Percentiles rank a stretch among this genome's conserved stretches.
These are phyloP conservation scores for Mesembrinibis cayennensis DNA, from an alignment of 2,113 vertebrate genomes.

Conservation along the genomic window DNA sequence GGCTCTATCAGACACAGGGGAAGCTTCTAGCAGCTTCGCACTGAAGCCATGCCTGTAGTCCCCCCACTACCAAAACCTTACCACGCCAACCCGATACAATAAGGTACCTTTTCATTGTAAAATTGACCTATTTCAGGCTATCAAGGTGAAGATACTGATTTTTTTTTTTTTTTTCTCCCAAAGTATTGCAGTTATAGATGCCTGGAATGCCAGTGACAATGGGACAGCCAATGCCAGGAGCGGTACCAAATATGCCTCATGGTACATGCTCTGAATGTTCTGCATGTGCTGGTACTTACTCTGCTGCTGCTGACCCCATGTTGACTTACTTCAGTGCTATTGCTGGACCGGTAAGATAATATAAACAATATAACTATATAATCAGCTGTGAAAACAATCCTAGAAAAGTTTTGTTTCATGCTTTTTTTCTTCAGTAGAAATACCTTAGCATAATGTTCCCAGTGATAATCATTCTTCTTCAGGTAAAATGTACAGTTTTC, in stretches of 20 bases:
- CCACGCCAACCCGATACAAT: too few species aligned
- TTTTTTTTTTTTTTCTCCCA: neutral
- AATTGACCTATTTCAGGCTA: neutral
- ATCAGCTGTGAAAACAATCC: neutral
- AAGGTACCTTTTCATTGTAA: neutral
- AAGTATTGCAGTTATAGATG: slow-evolving; percentile 77
- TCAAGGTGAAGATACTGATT: neutral
- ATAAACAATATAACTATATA: neutral
- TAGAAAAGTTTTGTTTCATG: neutral
- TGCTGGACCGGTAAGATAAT: slow-evolving; percentile 80
- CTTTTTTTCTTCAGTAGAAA: neutral
- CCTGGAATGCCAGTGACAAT: slow-evolving; percentile 60
- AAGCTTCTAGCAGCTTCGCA: too few species aligned
- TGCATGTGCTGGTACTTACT: slow-evolving; percentile 66
- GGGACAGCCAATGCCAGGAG: slow-evolving; percentile 26
- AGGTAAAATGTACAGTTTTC: neutral
- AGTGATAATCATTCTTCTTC: neutral
- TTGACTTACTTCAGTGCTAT: slow-evolving; percentile 84
- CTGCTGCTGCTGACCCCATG: slow-evolving; percentile 76
- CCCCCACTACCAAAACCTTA: too few species aligned
- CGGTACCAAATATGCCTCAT: slow-evolving; percentile 32
- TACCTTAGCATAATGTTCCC: neutral
- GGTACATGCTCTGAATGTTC: slow-evolving; percentile 55
- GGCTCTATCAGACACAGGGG: too few species aligned
- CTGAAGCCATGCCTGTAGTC: too few species aligned